Base-by-base conservation (phyloP, 1,140 invertebrate genomes). In the Glomeris maerens region DNA sequence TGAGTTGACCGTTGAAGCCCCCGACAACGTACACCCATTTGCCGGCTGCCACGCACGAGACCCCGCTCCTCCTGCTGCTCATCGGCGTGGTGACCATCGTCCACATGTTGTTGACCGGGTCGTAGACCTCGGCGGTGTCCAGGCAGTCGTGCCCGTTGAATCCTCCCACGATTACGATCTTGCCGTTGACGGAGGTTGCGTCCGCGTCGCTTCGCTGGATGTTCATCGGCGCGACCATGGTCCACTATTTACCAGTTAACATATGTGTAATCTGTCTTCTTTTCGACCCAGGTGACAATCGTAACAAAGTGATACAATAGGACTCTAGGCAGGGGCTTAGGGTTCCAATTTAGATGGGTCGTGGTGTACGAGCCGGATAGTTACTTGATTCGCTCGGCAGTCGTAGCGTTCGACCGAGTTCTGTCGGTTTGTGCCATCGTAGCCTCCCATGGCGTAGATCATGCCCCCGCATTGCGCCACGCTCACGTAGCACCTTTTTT, bases 81-180 rank as follows among this genome's bases (percentile, higher is more conserved):
- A 68, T 63, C 80, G 83, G 82, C 1, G 72, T 62, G 2, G 72
- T 72, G 40, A 94, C 78, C 55, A 82, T 69, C 0, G 84, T 84
- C 91, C 91, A 95, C 55, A 84, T 77, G 65, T 93, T 85, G 0
- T 73, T 75, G 10, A 76, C 72, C 0, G 87, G 84, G 65, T 89
- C 81, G 64, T 87, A 95, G 41, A 79, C 76, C 66, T 94, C 90
- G 0, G 79, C 84, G 1, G 83, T 80, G 62, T 81, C 82, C 66
- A 93, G 72, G 60, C 84, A 91, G 58, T 90, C 84, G 49, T 79
- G 78, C 0, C 90, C 89, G 64, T 93, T 89, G 64, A 93, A 94
- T 0, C 90, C 90, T 1, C 84, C 85, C 1, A 78, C 79, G 29
- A 88, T 82, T 62, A 84, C 87, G 47, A 87, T 81, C 59, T 82